Evolutionary conservation across 2,113 vertebrate species (phyloP), one percentile per base, ranked within the genome.

Genomic region (Nicator chloris): DNA sequence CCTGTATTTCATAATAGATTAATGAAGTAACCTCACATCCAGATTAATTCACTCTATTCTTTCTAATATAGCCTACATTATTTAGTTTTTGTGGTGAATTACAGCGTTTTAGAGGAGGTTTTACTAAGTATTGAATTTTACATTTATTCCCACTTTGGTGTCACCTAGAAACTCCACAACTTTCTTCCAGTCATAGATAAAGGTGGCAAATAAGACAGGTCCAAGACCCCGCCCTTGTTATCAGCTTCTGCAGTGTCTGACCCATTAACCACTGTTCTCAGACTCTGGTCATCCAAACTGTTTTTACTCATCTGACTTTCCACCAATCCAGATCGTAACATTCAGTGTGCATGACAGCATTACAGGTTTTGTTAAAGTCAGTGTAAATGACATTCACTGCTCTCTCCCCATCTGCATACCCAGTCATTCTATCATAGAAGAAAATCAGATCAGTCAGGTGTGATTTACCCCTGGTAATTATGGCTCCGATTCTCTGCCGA

Each of bases 281-380:
- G 20, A 82, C 35, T 12, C 19, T 2, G 50, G 1, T 4, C 54
- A 64, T 16, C 15, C 21, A 50, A 83, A 49, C 2, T 47, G 7
- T 28, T 92, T 77, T 83, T 11, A 70, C 23, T 7, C 6, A 15
- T 37, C 20, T 37, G n/a, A 7, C 56, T 95, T 68, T 60, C 20
- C n/a, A 53, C 15, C 0, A 0, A 35, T 37, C 8, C 40, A 57
- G 15, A 65, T 10, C 3, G 2, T 20, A 51, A 65, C 7, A 13
- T 31, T 79, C 80, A 37, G 19, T 72, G 44, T 35, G 13, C 6
- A 20, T 56, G 16, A 64, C 4, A 51, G 17, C 23, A 13, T 37
- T 44, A 69, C 24, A 86, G 23, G 10, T 57, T 68, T 76, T 72
- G 11, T n/a, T 66, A 13, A 56, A 90, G 16, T 17, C 35, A 27